Evolutionary conservation across 2,113 vertebrate genomes (phyloP), one percentile per base, ranked within the genome.

Genomic region (Aphyosemion australe): DNA sequence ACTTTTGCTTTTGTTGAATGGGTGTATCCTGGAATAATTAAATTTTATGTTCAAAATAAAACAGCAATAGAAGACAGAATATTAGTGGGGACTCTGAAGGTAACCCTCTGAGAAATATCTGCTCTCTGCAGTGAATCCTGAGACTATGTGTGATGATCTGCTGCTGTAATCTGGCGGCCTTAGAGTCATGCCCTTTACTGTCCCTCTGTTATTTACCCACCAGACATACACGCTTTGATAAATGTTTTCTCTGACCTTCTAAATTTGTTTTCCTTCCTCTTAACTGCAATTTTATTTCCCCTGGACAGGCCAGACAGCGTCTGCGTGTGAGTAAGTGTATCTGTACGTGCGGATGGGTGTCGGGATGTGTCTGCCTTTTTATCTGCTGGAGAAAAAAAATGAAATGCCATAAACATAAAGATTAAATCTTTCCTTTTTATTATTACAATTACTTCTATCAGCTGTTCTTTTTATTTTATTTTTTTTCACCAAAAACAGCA

Each of bases 161-260:
- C 65, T 68, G 84, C 61, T 74, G 90, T 88, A 90, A 90, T 88
- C 89, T 90, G 74, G 53, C 73, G 79, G 81, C 87, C 84, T 84
- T 55, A 71, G 80, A 83, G 83, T 85, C 82, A 80, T 89, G 89
- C 88, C 90, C 90, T 92, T 89, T 90, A 80, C 87, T 80, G 88
- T 89, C 80, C 82, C 87, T 84, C 69, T 75, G 85, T 87, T 88
- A 88, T 91, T 91, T 93, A 89, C 85, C 81, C 82, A 89, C 84
- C 79, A 88, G 83, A 88, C 84, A 83, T 74, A 85, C 71, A 84
- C 79, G 80, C 74, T 78, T 84, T 92, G 90, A 92, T 90, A 88
- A 88, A 92, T 92, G 89, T 76, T 87, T 87, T 75, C 76, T 84
- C 84, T 89, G 84, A 85, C 84, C 82, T 88, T 90, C 80, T 87